Evolutionary conservation across 2,888 invertebrate species (phyloP).

Genomic region (Lymantria dispar): DNA sequence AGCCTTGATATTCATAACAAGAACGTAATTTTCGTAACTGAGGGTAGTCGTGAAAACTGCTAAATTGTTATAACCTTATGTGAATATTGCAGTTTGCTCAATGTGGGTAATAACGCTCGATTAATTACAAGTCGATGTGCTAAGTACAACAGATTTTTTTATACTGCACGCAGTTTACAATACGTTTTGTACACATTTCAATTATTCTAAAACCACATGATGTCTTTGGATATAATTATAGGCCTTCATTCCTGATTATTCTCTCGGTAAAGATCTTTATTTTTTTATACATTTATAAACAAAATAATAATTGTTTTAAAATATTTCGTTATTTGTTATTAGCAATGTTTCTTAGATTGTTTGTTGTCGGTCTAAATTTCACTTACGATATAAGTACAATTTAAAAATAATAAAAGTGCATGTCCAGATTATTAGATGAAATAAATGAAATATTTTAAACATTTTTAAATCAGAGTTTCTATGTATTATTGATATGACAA

Average conservation of each 20-base stretch:
- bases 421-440: constrained; percentile 72
- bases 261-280: constrained; percentile 78
- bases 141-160: constrained; percentile 10
- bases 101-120: no score
- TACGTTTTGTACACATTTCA: not conserved
- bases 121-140: constrained; percentile 6
- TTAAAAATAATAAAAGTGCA: constrained; percentile 60
- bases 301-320: constrained; percentile 24
- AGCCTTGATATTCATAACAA: not conserved
- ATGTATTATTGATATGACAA: constrained; percentile 73
- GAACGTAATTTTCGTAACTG: not conserved
- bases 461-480: constrained; percentile 72
- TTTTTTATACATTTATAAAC: constrained; percentile 73
- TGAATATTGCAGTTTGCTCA: not conserved
- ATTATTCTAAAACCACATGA: constrained; percentile 7
- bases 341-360: constrained; percentile 53
- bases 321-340: constrained; percentile 43
- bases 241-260: constrained; percentile 69
- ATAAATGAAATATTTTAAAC: constrained; percentile 64
- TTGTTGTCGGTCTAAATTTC: constrained; percentile 71
- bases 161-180: constrained; percentile 10
- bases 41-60: not conserved
- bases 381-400: constrained; percentile 77
- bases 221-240: constrained; percentile 42
- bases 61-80: not conserved